A percentile compares a stretch with the other conserved stretches of the same genome.
These are phyloP conservation scores for Falco naumanni DNA, from an alignment of 2,797 vertebrate genomes.

Conservation along the genomic window DNA sequence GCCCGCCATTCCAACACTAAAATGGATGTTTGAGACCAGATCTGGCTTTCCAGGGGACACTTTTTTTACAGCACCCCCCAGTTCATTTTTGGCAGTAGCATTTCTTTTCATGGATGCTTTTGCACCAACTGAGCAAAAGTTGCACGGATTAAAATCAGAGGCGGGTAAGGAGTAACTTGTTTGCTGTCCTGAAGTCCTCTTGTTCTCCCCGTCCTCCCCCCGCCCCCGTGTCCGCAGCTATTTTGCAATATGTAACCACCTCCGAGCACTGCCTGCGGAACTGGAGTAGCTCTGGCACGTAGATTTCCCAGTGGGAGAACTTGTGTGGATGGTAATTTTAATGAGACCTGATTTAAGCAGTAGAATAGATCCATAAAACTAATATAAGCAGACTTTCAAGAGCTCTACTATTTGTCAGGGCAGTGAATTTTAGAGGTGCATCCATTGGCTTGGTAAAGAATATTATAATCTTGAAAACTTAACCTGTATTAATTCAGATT, in stretches of 20 bases:
- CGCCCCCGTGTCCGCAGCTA: not conserved
- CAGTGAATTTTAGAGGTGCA: slow-evolving; percentile 64
- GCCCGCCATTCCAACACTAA: not conserved
- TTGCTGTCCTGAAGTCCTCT: slow-evolving; percentile 58
- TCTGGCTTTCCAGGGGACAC: not conserved
- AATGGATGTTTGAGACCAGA: not conserved
- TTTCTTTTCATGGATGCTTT: not conserved
- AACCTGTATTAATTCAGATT: slow-evolving; percentile 59
- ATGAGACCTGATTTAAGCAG: slow-evolving; percentile 78
- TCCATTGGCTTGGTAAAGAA: slow-evolving; percentile 62
- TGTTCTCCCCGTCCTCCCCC: slow-evolving; percentile 19
- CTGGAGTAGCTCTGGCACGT: slow-evolving; percentile 72
- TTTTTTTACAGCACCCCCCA: fast-evolving
- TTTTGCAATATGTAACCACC: slow-evolving; percentile 66
- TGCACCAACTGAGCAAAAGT: slow-evolving; percentile 21
- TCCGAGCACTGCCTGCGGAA: slow-evolving; percentile 70
- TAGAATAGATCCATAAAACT: slow-evolving; percentile 76
- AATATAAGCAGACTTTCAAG: slow-evolving; percentile 77
- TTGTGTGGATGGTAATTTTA: slow-evolving; percentile 76
- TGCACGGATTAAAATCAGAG: slow-evolving; percentile 20
- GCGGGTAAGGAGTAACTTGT: slow-evolving; percentile 42
- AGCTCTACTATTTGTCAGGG: slow-evolving; percentile 68
- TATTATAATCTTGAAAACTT: slow-evolving; percentile 49
- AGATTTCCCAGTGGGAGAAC: slow-evolving; percentile 73
- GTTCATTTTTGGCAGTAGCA: not conserved